These are phyloP conservation scores for Drosophila macrospina DNA, from an alignment of 2,888 invertebrate genomes.

Conservation along the genomic window DNA sequence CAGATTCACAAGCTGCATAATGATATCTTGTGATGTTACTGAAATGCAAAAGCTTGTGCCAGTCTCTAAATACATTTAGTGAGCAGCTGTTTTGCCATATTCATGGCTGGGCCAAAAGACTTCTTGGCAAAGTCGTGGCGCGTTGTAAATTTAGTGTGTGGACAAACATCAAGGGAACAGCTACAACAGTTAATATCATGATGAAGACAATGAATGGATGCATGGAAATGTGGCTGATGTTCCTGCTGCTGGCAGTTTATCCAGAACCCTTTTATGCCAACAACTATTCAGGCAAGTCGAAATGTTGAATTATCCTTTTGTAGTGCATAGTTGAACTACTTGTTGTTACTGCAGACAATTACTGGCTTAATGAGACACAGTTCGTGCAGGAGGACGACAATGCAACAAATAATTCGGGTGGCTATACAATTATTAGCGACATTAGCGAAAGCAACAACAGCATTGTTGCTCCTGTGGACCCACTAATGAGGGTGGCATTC, in stretches of 20 bases:
- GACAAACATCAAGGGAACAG: constrained; percentile 11
- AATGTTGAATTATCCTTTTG: neutral
- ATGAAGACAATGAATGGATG: neutral
- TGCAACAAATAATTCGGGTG: constrained; percentile 21
- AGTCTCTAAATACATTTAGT: constrained; percentile 5
- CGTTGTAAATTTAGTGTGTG: constrained; percentile 24
- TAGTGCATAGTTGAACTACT: neutral
- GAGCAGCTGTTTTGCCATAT: constrained; percentile 53
- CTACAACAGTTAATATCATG: constrained; percentile 9
- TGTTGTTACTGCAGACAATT: constrained; percentile 27
- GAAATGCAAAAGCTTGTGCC: constrained; percentile 15
- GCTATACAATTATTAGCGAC: constrained; percentile 14
- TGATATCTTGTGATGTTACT: neutral
- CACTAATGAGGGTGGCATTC: constrained; percentile 29
- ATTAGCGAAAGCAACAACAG: constrained; percentile 2
- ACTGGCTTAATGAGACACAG: constrained; percentile 53
- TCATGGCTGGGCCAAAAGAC: constrained; percentile 4
- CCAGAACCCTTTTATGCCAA: neutral
- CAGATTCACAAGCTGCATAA: constrained; percentile 4
- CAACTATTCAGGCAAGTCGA: constrained; percentile 36
- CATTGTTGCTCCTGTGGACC: constrained; percentile 15
- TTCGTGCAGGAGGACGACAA: constrained; percentile 28
- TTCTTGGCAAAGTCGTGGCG: constrained; percentile 18
- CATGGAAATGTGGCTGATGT: constrained; percentile 14
- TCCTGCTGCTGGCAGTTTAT: constrained; percentile 12